Evolutionary conservation across 2,888 invertebrate species (phyloP).

Genomic region (Eupeodes luniger): DNA sequence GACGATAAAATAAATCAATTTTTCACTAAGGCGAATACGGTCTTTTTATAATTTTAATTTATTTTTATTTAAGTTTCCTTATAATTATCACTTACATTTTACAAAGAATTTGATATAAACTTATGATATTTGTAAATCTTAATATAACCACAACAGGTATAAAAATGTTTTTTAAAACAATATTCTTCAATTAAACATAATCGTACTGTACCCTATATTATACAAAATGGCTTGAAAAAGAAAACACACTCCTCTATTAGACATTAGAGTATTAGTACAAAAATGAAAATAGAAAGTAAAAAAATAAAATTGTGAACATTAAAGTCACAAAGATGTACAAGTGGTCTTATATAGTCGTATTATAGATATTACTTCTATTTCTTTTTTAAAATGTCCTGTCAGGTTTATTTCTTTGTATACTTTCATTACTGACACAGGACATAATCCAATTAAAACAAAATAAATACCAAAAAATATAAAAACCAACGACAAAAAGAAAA

Average conservation of each 20-base stretch:
- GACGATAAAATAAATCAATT: too few species aligned
- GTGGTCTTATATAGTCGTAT: constrained; percentile 9
- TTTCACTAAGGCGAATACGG: too few species aligned
- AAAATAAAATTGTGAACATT: constrained; percentile 4
- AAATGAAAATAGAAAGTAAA: neutral
- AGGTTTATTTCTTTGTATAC: constrained; percentile 3
- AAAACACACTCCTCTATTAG: neutral
- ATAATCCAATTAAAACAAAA: constrained; percentile 71
- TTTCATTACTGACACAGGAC: constrained; percentile 55
- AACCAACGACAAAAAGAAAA: neutral
- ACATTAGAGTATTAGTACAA: neutral
- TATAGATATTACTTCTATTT: too few species aligned
- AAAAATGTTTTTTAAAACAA: too few species aligned
- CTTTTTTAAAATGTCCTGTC: neutral
- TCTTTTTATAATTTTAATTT: too few species aligned
- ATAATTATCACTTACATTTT: too few species aligned
- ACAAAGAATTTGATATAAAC: too few species aligned
- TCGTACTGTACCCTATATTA: neutral
- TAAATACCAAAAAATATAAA: constrained; percentile 51
- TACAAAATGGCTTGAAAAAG: neutral
- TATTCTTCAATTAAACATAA: too few species aligned
- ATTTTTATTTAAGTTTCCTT: too few species aligned
- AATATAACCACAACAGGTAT: too few species aligned
- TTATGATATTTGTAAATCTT: too few species aligned
- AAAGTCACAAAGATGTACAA: constrained; percentile 36